Conservation (phyloP, 1,140 invertebrate species). For the Scaptodrosophila lebanonensis region DNA sequence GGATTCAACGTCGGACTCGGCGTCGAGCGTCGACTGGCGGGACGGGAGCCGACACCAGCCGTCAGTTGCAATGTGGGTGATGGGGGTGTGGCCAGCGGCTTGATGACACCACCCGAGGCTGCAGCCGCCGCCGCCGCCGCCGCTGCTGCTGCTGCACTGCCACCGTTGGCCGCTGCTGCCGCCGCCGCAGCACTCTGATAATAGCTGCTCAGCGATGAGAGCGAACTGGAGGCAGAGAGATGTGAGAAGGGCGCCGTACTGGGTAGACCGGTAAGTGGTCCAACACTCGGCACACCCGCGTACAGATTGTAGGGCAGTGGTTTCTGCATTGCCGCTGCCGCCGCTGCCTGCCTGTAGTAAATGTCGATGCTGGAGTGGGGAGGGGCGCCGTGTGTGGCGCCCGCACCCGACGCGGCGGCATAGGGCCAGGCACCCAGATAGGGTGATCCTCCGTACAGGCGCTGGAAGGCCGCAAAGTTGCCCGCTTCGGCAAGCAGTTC, state of each 20-base stretch:
- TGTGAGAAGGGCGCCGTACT: slow-evolving; percentile 66
- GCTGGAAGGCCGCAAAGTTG: slow-evolving; percentile 97
- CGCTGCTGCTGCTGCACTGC: background rate
- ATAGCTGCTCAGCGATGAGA: slow-evolving; percentile 76
- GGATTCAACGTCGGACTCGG: slow-evolving; percentile 76
- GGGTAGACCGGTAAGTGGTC: slow-evolving; percentile 41
- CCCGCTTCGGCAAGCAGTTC: slow-evolving; percentile 97
- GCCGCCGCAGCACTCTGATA: slow-evolving; percentile 68
- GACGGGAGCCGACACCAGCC: slow-evolving; percentile 5
- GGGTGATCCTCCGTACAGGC: slow-evolving; percentile 88
- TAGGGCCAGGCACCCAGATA: slow-evolving; percentile 82
- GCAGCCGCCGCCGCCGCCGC: background rate
- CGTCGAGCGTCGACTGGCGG: slow-evolving; percentile 59
- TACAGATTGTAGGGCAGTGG: slow-evolving; percentile 87
- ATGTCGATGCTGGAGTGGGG: slow-evolving; percentile 84
- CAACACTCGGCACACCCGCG: slow-evolving; percentile 67
- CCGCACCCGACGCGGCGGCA: slow-evolving; percentile 75
- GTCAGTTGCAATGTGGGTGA: background rate
- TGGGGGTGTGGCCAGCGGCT: background rate
- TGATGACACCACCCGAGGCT: slow-evolving; percentile 6
- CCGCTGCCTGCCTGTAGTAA: slow-evolving; percentile 87
- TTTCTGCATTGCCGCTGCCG: slow-evolving; percentile 86
- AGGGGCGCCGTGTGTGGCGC: slow-evolving; percentile 78
- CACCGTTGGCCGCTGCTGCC: slow-evolving; percentile 41
- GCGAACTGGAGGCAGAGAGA: slow-evolving; percentile 74